Evolutionary conservation across 2,888 invertebrate species (phyloP).

Genomic region (Hyposoter didymator): DNA sequence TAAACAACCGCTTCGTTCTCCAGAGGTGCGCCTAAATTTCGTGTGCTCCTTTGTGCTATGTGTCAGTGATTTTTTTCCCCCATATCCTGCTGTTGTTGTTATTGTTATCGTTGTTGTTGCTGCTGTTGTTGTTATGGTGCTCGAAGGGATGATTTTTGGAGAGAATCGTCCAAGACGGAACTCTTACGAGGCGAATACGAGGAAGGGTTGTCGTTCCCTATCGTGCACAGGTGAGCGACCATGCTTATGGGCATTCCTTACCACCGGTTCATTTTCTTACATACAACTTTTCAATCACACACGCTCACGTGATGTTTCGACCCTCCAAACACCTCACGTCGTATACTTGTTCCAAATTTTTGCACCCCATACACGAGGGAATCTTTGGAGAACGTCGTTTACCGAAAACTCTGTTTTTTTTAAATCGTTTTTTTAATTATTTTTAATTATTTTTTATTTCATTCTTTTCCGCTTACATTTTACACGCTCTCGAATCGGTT

Average conservation of each 20-base stretch:
- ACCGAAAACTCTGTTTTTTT: neutral
- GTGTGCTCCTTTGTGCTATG: constrained; percentile 5
- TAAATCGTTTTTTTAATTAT: neutral
- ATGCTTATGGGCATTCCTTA: constrained; percentile 18
- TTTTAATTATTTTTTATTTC: neutral
- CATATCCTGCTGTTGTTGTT: neutral
- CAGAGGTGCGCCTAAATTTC: neutral
- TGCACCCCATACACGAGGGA: neutral
- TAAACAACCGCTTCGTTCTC: neutral
- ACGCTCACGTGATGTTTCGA: neutral
- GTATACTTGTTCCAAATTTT: neutral
- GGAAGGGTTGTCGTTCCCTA: constrained; percentile 21
- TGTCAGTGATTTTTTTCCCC: constrained; percentile 3
- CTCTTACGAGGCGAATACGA: constrained; percentile 2
- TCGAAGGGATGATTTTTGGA: constrained; percentile 38
- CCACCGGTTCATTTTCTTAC: constrained; percentile 19
- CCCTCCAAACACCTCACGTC: neutral
- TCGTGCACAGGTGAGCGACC: constrained; percentile 56
- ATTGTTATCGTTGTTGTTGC: constrained; percentile 14
- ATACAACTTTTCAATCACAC: neutral
- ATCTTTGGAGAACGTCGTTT: neutral
- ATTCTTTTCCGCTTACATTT: neutral
- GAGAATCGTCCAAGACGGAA: constrained; percentile 14
- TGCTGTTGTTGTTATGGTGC: constrained; percentile 9
- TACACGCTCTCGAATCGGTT: neutral